Percentiles rank a stretch among this genome's conserved stretches.
Evolutionary conservation across 1,140 invertebrate species (phyloP).

Genomic region (Hycleus cichorii): DNA sequence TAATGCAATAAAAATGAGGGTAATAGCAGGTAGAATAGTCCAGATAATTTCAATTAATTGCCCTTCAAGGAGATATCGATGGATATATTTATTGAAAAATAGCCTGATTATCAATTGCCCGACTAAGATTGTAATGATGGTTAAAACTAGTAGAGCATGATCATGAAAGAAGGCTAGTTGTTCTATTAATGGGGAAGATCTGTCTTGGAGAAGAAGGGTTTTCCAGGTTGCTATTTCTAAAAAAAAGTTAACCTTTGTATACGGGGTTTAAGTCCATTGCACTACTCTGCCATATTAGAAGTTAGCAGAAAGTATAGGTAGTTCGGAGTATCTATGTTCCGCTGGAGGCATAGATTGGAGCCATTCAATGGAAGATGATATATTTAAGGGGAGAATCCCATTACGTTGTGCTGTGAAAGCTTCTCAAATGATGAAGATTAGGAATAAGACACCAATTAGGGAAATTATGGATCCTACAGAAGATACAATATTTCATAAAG

Average conservation of each 20-base stretch:
- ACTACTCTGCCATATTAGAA: slow-evolving; percentile 51
- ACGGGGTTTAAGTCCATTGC: slow-evolving; percentile 52
- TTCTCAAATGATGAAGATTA: slow-evolving; percentile 51
- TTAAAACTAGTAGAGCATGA: slow-evolving; percentile 49
- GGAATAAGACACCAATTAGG: slow-evolving; percentile 45
- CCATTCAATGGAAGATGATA: slow-evolving; percentile 52
- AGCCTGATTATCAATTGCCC: slow-evolving; percentile 49
- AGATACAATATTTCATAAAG: slow-evolving; percentile 56
- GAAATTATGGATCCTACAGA: slow-evolving; percentile 55
- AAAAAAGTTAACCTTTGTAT: slow-evolving; percentile 50
- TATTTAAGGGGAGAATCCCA: slow-evolving; percentile 41
- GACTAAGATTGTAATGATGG: slow-evolving; percentile 52
- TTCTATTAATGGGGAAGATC: slow-evolving; percentile 49
- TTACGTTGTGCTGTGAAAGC: slow-evolving; percentile 38
- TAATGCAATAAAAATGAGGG: slow-evolving; percentile 55
- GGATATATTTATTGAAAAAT: slow-evolving; percentile 46
- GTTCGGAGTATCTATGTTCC: slow-evolving; percentile 49
- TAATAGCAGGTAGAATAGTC: slow-evolving; percentile 52
- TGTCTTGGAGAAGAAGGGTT: slow-evolving; percentile 18
- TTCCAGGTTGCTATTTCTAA: slow-evolving; percentile 43
- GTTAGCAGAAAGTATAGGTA: slow-evolving; percentile 47
- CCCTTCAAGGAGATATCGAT: slow-evolving; percentile 46
- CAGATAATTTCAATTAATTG: slow-evolving; percentile 56
- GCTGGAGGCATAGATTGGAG: slow-evolving; percentile 46
- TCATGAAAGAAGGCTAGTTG: slow-evolving; percentile 54